phyloP scores from a whole-genome alignment of 1,140 invertebrate genomes.

The Onthophagus taurus region DNA sequence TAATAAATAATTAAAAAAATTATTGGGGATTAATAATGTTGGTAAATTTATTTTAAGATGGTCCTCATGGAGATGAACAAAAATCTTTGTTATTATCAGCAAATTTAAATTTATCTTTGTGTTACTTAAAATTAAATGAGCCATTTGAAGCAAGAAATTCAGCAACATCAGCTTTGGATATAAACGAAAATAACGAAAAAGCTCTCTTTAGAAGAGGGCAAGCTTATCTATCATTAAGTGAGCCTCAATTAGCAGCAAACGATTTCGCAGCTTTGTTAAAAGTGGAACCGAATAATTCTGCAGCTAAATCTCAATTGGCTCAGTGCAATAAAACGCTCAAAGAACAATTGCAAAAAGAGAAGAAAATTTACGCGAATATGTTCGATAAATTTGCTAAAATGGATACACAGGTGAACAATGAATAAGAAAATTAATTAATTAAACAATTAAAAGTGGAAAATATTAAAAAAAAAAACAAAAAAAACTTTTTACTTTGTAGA shows the following conservation, averaged over 20 bases:
- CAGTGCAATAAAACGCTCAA: constrained; percentile 67
- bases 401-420: constrained; percentile 72
- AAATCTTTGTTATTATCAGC: constrained; percentile 58
- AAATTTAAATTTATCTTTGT: constrained; percentile 78
- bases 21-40: no score
- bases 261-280: constrained; percentile 66
- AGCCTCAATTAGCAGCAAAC: constrained; percentile 65
- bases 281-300: constrained; percentile 60
- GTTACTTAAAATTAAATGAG: constrained; percentile 74
- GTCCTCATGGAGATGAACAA: constrained; percentile 43
- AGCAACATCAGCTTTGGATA: constrained; percentile 58
- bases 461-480: no score
- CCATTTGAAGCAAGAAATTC: constrained; percentile 59
- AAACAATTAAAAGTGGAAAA: no score
- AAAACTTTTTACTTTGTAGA: no score
- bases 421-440: no score
- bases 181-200: constrained; percentile 78
- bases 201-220: constrained; percentile 82
- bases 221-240: constrained; percentile 65
- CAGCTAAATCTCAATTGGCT: constrained; percentile 68
- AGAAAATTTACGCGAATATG: constrained; percentile 89
- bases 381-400: constrained; percentile 80
- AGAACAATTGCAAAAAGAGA: constrained; percentile 70
- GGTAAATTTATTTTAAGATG: constrained; percentile 38
- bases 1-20: constrained; percentile 13